Conservation (phyloP, 2,888 invertebrate genomes). For the Disparrhopalites patrizii region DNA sequence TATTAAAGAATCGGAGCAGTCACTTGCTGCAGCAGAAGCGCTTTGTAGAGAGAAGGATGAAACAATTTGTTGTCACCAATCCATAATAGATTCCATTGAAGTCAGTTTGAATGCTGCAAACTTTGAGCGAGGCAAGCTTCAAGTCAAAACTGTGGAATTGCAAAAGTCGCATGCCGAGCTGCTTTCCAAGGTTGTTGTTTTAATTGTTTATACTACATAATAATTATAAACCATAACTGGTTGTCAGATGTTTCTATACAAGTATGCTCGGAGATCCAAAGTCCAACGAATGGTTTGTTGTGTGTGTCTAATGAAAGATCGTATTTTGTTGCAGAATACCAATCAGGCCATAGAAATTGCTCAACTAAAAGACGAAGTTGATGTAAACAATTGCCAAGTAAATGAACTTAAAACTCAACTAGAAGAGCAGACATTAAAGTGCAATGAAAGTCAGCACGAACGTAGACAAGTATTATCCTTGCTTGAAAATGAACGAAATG, state of each 20-base stretch:
- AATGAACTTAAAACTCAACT: constrained; percentile 2
- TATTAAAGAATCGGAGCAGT: neutral
- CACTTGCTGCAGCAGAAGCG: neutral
- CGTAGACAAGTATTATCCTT: neutral
- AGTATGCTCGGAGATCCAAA: too few species aligned
- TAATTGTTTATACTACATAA: too few species aligned
- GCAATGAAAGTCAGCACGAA: neutral
- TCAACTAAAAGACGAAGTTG: constrained; percentile 9
- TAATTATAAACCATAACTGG: too few species aligned
- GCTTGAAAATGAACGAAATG: constrained; percentile 8
- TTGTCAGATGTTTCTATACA: too few species aligned
- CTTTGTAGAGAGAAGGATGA: neutral
- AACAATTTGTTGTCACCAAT: neutral
- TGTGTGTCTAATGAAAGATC: neutral
- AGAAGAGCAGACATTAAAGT: neutral
- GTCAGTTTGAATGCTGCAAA: neutral
- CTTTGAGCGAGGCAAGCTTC: neutral
- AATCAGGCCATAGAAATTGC: constrained; percentile 3
- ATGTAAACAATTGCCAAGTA: neutral
- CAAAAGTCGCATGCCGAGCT: neutral
- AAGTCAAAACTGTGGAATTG: neutral
- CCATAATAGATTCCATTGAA: neutral
- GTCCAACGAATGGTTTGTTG: too few species aligned
- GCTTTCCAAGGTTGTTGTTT: neutral
- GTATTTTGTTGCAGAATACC: neutral